Percentiles rank a stretch among this genome's conserved stretches.
These are phyloP conservation scores for Phrynocephalus guinanensis DNA, from an alignment of 2,797 vertebrate species.

Conservation along the genomic window DNA sequence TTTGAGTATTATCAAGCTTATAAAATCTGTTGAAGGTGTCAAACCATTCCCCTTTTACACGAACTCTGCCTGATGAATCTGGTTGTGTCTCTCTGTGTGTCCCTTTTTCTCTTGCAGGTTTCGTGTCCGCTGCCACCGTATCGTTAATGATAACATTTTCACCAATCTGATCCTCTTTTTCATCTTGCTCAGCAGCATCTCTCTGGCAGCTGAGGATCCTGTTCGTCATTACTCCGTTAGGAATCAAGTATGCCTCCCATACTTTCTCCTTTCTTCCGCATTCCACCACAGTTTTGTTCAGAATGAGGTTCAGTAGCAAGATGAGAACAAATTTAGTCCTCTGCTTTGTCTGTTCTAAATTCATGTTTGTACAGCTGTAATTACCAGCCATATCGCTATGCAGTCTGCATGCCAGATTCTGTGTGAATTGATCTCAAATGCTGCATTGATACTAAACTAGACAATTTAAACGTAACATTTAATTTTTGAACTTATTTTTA, in stretches of 20 bases:
- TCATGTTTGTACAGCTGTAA: not conserved
- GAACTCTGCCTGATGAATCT: constrained; percentile 38
- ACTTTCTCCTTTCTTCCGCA: constrained; percentile 1
- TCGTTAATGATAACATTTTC: constrained; percentile 98
- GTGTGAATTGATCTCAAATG: not conserved
- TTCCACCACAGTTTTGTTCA: not conserved
- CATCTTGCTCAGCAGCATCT: constrained; percentile 99
- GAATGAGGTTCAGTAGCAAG: constrained; percentile 23
- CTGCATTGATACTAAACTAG: not conserved
- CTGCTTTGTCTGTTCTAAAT: not conserved
- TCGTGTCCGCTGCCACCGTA: constrained; percentile 95
- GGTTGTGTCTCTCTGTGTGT: constrained; percentile 34
- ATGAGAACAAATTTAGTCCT: not conserved
- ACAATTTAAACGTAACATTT: not conserved
- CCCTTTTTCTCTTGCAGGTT: constrained; percentile 81
- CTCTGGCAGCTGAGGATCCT: constrained; percentile 96
- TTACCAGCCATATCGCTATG: not conserved
- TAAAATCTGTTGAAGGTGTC: not conserved
- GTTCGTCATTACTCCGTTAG: constrained; percentile 93
- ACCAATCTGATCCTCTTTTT: constrained; percentile 99
- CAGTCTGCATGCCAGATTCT: not conserved
- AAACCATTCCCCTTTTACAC: constrained; percentile 13
- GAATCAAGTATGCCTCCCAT: constrained; percentile 86
- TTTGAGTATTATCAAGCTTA: not conserved
- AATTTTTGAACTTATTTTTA: not conserved